Percentiles rank a stretch among this genome's conserved stretches.
These are phyloP conservation scores for Lepidostoma basale DNA, from an alignment of 1,140 invertebrate genomes.

Conservation along the genomic window DNA sequence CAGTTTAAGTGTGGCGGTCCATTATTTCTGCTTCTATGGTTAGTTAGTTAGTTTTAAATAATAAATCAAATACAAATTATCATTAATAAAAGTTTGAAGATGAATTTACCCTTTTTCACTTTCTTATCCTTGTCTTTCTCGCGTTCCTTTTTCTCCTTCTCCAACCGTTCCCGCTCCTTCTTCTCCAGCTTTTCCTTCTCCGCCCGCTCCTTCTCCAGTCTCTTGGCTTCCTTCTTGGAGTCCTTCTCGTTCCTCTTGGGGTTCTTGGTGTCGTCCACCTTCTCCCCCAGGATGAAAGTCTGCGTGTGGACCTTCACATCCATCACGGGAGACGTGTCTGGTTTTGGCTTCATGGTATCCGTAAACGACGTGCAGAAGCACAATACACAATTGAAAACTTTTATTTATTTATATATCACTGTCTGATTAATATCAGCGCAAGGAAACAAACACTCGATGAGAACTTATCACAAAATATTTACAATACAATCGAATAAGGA, in stretches of 20 bases:
- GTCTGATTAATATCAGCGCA: too few species aligned
- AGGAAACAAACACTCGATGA: too few species aligned
- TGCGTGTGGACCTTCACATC: constrained; percentile 53
- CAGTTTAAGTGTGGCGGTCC: too few species aligned
- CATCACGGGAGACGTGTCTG: constrained; percentile 47
- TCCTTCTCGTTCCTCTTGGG: constrained; percentile 59
- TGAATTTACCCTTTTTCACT: constrained; percentile 58
- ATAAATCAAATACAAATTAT: too few species aligned
- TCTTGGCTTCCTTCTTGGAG: constrained; percentile 61
- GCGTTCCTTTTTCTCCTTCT: constrained; percentile 59
- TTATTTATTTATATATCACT: too few species aligned
- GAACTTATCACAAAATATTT: too few species aligned
- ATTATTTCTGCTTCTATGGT: too few species aligned
- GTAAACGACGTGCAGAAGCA: too few species aligned
- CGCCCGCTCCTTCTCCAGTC: constrained; percentile 58
- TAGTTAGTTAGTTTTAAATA: too few species aligned
- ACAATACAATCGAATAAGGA: too few species aligned
- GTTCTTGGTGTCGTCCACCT: constrained; percentile 58
- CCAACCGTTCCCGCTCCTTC: constrained; percentile 58
- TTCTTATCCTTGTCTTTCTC: constrained; percentile 59
- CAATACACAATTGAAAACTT: too few species aligned
- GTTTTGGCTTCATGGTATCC: constrained; percentile 57
- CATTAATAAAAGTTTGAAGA: constrained; percentile 2
- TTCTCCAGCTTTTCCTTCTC: constrained; percentile 60
- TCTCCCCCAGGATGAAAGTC: constrained; percentile 61